Evolutionary conservation across 2,113 vertebrate species (phyloP).

Genomic region (Festucalex cinctus): DNA sequence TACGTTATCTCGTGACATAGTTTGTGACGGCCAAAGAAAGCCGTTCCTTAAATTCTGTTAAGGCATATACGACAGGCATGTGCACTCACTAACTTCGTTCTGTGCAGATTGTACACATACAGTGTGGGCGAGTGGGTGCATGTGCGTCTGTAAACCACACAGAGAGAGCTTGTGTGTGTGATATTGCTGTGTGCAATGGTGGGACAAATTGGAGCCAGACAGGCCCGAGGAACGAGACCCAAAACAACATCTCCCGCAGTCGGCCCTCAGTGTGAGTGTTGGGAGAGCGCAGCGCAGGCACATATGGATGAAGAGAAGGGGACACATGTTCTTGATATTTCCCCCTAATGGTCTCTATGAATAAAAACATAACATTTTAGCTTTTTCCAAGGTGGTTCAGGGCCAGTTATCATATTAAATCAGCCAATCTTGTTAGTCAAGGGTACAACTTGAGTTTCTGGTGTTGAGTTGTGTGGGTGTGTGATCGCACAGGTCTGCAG

Average conservation of each 20-base stretch:
- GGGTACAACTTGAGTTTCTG: constrained; percentile 39
- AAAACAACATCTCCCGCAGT: constrained; percentile 74
- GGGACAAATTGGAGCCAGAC: constrained; percentile 79
- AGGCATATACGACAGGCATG: constrained; percentile 2
- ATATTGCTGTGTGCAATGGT: constrained; percentile 70
- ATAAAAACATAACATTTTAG: constrained; percentile 54
- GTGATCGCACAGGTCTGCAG: constrained; percentile 82
- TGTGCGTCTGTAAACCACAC: constrained; percentile 53
- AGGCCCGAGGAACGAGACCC: constrained; percentile 67
- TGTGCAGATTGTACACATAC: constrained; percentile 28
- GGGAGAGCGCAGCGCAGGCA: constrained; percentile 46
- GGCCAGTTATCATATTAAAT: constrained; percentile 57
- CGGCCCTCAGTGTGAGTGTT: constrained; percentile 64
- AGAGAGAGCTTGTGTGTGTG: constrained; percentile 61
- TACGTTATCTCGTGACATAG: neutral
- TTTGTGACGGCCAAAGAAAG: neutral
- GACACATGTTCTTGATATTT: constrained; percentile 65
- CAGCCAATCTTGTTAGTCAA: constrained; percentile 50
- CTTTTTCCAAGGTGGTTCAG: constrained; percentile 55
- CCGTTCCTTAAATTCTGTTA: neutral
- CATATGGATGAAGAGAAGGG: constrained; percentile 55
- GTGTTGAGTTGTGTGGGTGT: constrained; percentile 19
- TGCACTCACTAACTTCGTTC: constrained; percentile 6
- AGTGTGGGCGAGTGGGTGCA: constrained; percentile 12
- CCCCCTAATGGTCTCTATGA: constrained; percentile 49